Base-by-base conservation (phyloP, 2,888 invertebrate species). In the Ophioninae sp. region DNA sequence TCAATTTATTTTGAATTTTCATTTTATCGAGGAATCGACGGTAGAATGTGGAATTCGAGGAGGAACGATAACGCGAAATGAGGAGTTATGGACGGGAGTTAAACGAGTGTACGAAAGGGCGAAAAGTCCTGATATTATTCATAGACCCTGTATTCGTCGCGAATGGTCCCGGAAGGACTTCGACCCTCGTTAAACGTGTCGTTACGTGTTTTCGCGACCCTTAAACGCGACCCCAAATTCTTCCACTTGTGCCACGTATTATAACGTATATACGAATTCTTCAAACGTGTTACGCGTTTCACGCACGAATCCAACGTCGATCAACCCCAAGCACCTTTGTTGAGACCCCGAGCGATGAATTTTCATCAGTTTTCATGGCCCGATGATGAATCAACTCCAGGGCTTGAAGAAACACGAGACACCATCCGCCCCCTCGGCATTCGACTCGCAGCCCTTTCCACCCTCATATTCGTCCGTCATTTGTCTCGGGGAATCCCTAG, bases 131-230 rank as follows among this genome's bases (percentile, higher is more conserved):
- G 76, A 83, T 83, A 79, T 83, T 83, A 83, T 77, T 83, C 79
- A 83, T 83, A 77, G 76, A 73, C 58, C 22, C 56, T 65, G 63
- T 69, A 64, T 69, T 75, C 68, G n/a, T n/a, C n/a, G n/a, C n/a
- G n/a, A n/a, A n/a, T n/a, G n/a, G n/a, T n/a, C n/a, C n/a, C n/a
- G n/a, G n/a, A n/a, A n/a, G 59, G 76, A 76, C 79, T 83, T 83
- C 83, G 77, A 83, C 80, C 83, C 83, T 83, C 73, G 77, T 83
- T 80, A 77, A 83, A 67, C 23, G 23, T 68, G 64, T 68, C 69
- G 51, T 59, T 17, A 65, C 13, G 39, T 51, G 37, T 22, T 20
- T 41, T 51, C 58, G 8, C 41, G 9, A 65, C 79, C 7, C 59
- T 73, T 10, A 3, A 10, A 8, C 44, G 3, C 10, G 9, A 9